phyloP scores from a whole-genome alignment of 2,888 invertebrate genomes.

The Eupithecia centaureata region DNA sequence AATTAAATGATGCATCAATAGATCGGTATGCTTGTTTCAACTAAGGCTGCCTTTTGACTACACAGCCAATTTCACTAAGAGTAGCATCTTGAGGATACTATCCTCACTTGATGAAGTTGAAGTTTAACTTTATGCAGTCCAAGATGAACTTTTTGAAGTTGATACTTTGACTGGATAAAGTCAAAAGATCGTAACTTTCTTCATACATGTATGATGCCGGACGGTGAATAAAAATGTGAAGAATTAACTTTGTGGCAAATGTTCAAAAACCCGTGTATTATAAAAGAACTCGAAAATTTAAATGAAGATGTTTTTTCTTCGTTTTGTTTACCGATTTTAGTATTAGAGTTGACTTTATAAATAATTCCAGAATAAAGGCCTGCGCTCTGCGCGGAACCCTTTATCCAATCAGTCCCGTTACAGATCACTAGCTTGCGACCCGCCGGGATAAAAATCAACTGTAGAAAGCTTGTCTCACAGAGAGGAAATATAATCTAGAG shows the following conservation, averaged over 20 bases:
- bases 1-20: conserved; percentile 25
- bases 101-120: neutral
- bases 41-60: neutral
- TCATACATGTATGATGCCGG: neutral
- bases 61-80: neutral
- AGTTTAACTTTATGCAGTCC: neutral
- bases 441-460: conserved; percentile 59
- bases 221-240: too few species aligned
- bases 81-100: neutral
- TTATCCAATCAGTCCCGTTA: conserved; percentile 71
- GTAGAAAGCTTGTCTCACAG: conserved; percentile 52
- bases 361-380: conserved; percentile 57
- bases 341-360: conserved; percentile 45
- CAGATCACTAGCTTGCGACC: conserved; percentile 61
- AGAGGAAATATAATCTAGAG: conserved; percentile 22
- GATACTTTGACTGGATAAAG: neutral
- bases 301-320: neutral
- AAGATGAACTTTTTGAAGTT: neutral
- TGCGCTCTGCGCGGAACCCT: conserved; percentile 58
- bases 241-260: too few species aligned
- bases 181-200: neutral
- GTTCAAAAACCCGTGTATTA: too few species aligned
- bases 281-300: neutral
- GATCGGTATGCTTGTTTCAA: conserved; percentile 8
- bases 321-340: neutral